Base-by-base conservation (phyloP, 2,888 invertebrate genomes). In the Tenthredo distinguenda region DNA sequence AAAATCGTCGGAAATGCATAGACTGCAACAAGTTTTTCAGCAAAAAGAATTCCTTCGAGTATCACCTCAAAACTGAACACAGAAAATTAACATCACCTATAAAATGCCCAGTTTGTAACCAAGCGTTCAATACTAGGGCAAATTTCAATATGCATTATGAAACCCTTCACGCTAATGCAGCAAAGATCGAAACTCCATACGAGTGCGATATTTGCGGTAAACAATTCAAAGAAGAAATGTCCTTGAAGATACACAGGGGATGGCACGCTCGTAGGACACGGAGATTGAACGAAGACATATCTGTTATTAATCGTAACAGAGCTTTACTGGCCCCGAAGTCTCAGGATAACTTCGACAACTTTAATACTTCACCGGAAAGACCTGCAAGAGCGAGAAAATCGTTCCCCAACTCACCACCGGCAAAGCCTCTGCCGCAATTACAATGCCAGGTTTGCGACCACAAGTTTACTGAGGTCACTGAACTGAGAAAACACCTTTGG, bases 161-260 rank as follows among this genome's bases (percentile, higher is more conserved):
- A 1, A 90, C 89, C 0, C 88, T 89, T 0, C 93, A 93, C 26
- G 90, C 89, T 0, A 85, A 87, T 15, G 87, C 55, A 58, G 85
- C 15, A 86, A 86, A 55, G 86, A 94, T 7, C 91, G 94, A 55
- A 92, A 94, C 86, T 0, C 90, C 88, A 7, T 95, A 95, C 89
- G 95, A 95, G 91, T 96, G 96, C 88, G 95, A 95, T 88, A 94
- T 96, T 83, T 96, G 96, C 88, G 95, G 95, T 1, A 95, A 96
- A 87, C 94, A 94, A 0, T 95, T 96, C 81, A 95, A 94, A 86
- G 96, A 96, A 18, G 95, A 95, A 34, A 93, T 95, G 26, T 96
- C 96, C 15, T 91, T 96, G 43, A 95, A 95, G 82, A 96, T 94
- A 93, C 96, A 95, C 92, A 94, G 93, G 92, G 96, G 94, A 91